A percentile compares a stretch with the other conserved stretches of the same genome.
Evolutionary conservation across 35 echinoderm and acorn worm genomes (phyloP).

Genomic region (Apostichopus japonicus): DNA sequence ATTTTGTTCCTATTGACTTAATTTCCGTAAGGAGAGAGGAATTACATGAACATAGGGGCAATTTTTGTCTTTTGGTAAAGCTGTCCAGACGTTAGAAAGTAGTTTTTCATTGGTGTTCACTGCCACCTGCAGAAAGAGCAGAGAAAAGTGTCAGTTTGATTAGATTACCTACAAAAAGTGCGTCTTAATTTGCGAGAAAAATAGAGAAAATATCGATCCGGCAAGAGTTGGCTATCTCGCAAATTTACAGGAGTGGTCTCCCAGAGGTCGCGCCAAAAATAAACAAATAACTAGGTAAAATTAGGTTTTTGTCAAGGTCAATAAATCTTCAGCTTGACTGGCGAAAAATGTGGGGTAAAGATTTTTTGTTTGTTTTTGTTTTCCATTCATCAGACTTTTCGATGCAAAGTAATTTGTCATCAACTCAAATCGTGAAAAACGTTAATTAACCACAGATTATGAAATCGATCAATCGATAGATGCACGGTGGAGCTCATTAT

Average conservation of each 20-base stretch:
- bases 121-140: neutral
- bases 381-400: too few relatives aligned
- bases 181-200: conserved; percentile 5
- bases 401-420: too few relatives aligned
- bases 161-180: neutral
- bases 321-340: neutral
- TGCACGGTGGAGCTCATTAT: too few relatives aligned
- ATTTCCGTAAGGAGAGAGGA: conserved; percentile 14
- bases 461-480: too few relatives aligned
- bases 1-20: conserved; percentile 35
- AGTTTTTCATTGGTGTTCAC: neutral
- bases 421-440: too few relatives aligned
- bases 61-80: neutral
- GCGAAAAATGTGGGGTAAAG: neutral
- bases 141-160: neutral
- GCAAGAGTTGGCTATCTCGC: neutral
- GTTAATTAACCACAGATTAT: too few relatives aligned
- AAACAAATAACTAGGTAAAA: neutral
- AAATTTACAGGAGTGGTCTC: neutral
- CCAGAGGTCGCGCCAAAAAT: neutral
- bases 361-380: neutral
- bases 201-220: conserved; percentile 18
- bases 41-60: conserved; percentile 31
- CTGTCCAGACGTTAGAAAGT: conserved; percentile 12
- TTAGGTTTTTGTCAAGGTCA: neutral